Evolutionary conservation across 2,797 vertebrate species (phyloP).

Genomic region (Molossus alvarezi): DNA sequence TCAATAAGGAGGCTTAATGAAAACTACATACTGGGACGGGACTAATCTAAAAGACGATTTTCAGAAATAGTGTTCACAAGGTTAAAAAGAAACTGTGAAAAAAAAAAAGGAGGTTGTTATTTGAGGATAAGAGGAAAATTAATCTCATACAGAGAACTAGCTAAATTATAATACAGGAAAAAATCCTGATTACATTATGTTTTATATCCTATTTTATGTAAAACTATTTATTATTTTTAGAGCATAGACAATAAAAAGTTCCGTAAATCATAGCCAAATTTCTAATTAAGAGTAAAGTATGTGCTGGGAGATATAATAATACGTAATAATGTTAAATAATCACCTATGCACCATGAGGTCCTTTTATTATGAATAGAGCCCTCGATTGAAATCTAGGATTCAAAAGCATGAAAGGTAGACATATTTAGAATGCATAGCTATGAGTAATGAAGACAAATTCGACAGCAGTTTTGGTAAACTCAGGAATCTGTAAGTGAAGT

Average conservation of each 20-base stretch:
- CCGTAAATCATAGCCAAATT: background rate
- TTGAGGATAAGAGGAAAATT: slow-evolving; percentile 32
- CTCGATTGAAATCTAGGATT: background rate
- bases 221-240: slow-evolving; percentile 49
- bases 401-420: background rate
- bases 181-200: background rate
- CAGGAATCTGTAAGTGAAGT: background rate
- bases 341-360: background rate
- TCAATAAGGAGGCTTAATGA: slow-evolving; percentile 78
- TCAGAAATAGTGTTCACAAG: slow-evolving; percentile 32
- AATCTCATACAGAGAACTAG: background rate
- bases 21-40: slow-evolving; percentile 56
- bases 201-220: background rate
- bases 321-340: background rate
- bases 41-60: slow-evolving; percentile 67
- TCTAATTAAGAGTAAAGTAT: background rate
- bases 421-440: background rate
- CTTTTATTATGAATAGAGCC: background rate
- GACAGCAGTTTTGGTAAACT: background rate
- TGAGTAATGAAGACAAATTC: background rate
- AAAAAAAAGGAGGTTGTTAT: background rate
- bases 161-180: background rate
- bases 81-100: slow-evolving; percentile 35
- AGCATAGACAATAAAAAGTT: background rate
- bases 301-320: background rate